Evolutionary conservation across 2,113 vertebrate species (phyloP).

Genomic region (Protomyctophum bolini): DNA sequence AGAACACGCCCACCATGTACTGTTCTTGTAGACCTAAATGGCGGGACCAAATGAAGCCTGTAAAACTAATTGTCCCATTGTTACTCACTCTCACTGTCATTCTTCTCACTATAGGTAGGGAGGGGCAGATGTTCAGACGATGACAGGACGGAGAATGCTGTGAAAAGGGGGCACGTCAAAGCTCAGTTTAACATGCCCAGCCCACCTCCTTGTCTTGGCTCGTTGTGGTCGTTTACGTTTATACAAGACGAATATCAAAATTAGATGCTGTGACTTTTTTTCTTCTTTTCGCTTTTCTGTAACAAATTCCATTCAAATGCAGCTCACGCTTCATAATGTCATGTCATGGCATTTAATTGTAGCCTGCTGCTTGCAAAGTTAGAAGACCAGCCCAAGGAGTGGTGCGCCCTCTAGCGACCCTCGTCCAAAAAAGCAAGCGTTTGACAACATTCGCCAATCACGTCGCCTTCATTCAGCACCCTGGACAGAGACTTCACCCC

Average conservation of each 20-base stretch:
- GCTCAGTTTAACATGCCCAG: not conserved
- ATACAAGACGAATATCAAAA: not conserved
- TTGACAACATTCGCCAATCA: not conserved
- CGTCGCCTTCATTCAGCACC: conserved; percentile 62
- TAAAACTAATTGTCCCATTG: conserved; percentile 62
- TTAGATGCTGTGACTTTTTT: not conserved
- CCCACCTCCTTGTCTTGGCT: not conserved
- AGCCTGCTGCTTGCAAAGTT: not conserved
- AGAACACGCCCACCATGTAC: conserved; percentile 62
- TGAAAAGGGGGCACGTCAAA: not conserved
- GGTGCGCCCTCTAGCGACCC: conserved; percentile 49
- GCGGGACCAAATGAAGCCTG: conserved; percentile 55
- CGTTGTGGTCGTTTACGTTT: not conserved
- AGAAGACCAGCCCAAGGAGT: conserved; percentile 9
- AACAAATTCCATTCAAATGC: not conserved
- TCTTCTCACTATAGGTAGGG: not conserved
- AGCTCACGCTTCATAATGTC: not conserved
- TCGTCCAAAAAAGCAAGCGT: not conserved
- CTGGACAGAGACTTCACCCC: conserved; percentile 57
- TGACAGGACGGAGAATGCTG: conserved; percentile 12
- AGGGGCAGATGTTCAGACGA: conserved; percentile 27
- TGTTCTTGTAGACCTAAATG: conserved; percentile 26
- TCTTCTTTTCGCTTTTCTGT: not conserved
- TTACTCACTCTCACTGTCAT: conserved; percentile 1
- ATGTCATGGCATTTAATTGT: too few species aligned